Evolutionary conservation across 2,888 invertebrate species (phyloP).

Genomic region (Lasius fuliginosus): DNA sequence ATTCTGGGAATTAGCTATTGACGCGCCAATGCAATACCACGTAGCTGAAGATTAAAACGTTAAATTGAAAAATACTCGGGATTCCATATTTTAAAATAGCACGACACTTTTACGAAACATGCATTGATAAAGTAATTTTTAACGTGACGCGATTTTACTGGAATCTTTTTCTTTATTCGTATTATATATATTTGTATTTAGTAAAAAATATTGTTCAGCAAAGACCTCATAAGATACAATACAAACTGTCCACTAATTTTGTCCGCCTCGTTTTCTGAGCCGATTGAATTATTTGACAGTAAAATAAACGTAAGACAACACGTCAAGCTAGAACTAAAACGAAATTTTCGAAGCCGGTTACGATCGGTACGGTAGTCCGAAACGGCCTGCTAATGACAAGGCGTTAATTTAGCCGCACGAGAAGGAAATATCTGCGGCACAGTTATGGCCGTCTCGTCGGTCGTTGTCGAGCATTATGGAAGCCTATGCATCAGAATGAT

Average conservation of each 20-base stretch:
- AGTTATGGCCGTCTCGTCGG: constrained; percentile 74
- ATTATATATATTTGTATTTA: not conserved
- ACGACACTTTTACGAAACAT: not conserved
- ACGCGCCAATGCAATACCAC: not conserved
- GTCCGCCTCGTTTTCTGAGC: not conserved
- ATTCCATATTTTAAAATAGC: constrained; percentile 3
- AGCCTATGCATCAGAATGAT: constrained; percentile 82
- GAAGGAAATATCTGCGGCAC: constrained; percentile 70
- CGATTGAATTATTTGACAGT: constrained; percentile 24
- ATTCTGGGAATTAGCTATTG: constrained; percentile 42
- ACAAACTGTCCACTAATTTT: not conserved
- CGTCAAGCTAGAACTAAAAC: constrained; percentile 35
- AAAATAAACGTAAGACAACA: constrained; percentile 5
- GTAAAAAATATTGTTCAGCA: not conserved
- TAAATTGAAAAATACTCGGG: not conserved
- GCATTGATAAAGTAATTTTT: not conserved
- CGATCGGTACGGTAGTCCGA: constrained; percentile 63
- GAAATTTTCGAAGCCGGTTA: constrained; percentile 42
- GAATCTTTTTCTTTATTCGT: not conserved
- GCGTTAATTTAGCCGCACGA: constrained; percentile 77
- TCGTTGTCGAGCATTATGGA: constrained; percentile 77
- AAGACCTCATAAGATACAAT: not conserved
- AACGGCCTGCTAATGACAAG: constrained; percentile 76
- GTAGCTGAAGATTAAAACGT: constrained; percentile 17
- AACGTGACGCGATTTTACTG: not conserved